Percentiles rank a stretch among this genome's conserved stretches.
Conservation (phyloP, 2,113 vertebrate genomes). For the Macquaria ambigua region DNA sequence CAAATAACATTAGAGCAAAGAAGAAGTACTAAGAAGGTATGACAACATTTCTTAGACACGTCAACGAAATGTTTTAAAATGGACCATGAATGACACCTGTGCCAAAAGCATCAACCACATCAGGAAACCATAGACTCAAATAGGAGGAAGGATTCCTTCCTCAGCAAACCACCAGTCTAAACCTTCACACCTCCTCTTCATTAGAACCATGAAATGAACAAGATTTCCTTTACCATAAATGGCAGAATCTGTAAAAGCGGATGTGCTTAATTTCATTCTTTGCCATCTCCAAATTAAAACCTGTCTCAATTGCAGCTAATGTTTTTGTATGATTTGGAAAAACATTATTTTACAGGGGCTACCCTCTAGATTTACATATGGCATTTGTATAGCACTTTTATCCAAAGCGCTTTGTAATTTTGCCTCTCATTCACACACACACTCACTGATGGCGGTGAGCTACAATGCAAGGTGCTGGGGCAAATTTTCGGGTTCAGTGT, state of each 20-base stretch:
- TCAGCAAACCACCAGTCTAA: constrained; percentile 1
- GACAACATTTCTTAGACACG: neutral
- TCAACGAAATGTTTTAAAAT: neutral
- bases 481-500: too few relatives aligned
- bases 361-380: neutral
- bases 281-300: neutral
- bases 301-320: neutral
- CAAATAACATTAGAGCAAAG: neutral
- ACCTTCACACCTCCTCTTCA: constrained; percentile 22
- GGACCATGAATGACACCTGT: constrained; percentile 26
- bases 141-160: constrained; percentile 32
- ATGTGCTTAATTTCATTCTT: neutral
- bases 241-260: neutral
- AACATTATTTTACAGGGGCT: neutral
- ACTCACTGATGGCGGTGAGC: too few relatives aligned
- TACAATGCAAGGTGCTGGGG: too few relatives aligned
- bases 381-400: too few relatives aligned
- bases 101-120: constrained; percentile 46
- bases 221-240: constrained; percentile 30
- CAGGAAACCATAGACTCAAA: constrained; percentile 29
- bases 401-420: too few relatives aligned
- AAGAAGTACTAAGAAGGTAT: constrained; percentile 10
- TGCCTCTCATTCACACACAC: too few relatives aligned
- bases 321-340: neutral
- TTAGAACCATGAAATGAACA: neutral